Evolutionary conservation across 2,888 invertebrate genomes (phyloP), one percentile per base, ranked within the genome.

Genomic region (Hirtodrosophila cameraria): DNA sequence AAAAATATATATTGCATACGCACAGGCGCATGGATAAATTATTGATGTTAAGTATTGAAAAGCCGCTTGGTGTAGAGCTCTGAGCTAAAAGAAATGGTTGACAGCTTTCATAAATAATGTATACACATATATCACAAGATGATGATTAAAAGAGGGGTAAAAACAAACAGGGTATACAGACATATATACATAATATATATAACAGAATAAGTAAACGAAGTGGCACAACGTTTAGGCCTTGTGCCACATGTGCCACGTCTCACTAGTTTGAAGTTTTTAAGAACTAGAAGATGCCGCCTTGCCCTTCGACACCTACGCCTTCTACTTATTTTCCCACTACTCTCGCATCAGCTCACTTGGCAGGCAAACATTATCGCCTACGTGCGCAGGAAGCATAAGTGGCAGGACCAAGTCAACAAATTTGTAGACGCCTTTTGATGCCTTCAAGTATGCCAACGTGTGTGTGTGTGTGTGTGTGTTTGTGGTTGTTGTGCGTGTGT

Each of bases 351-450:
- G 46, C 65, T 68, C 80, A 80, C 80, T 76, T 71, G 85, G 59
- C 87, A 75, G 82, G 78, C 83, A 82, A 78, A 84, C 85, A 89
- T 87, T 89, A 85, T 80, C 85, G 85, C 73, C 74, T 80, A 89
- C 88, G 88, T 88, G 89, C 70, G 75, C 70, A 80, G 89, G 69
- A 59, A 76, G 75, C 79, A 48, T 48, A 84, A 89, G 78, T 73
- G 59, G 66, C 54, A 59, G 52, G 58, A 61, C 65, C 49, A 36
- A 57, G 75, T 49, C 60, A 41, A 48, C 55, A 60, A 60, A 60
- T 60, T 60, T 60, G 54, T 60, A 31, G 55, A 23, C 50, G 55
- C 36, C 52, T 66, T 71, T 65, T 71, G 45, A 67, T 67, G 68
- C 68, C 77, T 76, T 55, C 62, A 38, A 69, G 28, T 66, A n/a